Evolutionary conservation across 2,797 vertebrate genomes (phyloP), one percentile per base, ranked within the genome.

Genomic region (Furcifer pardalis): DNA sequence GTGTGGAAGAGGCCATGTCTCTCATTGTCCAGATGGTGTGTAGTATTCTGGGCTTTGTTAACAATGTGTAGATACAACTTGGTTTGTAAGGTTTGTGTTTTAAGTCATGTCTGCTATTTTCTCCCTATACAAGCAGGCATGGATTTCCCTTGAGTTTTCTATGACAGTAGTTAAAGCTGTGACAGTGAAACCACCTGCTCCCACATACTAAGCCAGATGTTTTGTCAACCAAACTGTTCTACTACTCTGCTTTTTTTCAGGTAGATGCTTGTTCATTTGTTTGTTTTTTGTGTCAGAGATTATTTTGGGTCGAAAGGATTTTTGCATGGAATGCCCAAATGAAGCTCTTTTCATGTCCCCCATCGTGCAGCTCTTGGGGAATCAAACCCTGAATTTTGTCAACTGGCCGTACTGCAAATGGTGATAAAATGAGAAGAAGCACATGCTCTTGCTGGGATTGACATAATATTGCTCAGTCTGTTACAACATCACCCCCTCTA

Each of bases 381-480:
- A n/a, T n/a, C n/a, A n/a, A n/a, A n/a, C n/a, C n/a, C n/a, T n/a
- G n/a, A n/a, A n/a, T n/a, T n/a, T n/a, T n/a, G n/a, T n/a, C n/a
- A n/a, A n/a, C n/a, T n/a, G n/a, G n/a, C n/a, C n/a, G n/a, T n/a
- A n/a, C n/a, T n/a, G n/a, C n/a, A n/a, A n/a, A 0, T 7, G 5
- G 23, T 69, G 68, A 82, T 80, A 86, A 85, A 88, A 88, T 86
- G 69, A 44, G 65, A 82, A 35, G 7, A 82, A 35, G 7, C 7
- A 2, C 52, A 56, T 27, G 10, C 17, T 85, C 62, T 81, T 0
- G 0, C 3, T 0, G 10, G 77, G 75, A 84, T 85, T 88, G 69
- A 74, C 42, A 90, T 71, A 69, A 73, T 77, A 21, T 93, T 88
- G 84, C 85, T 91, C 83, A 85, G 63, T 66, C 75, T 88, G 56